Evolutionary conservation across 2,113 vertebrate genomes (phyloP), one percentile per base, ranked within the genome.

Genomic region (Numenius arquata): DNA sequence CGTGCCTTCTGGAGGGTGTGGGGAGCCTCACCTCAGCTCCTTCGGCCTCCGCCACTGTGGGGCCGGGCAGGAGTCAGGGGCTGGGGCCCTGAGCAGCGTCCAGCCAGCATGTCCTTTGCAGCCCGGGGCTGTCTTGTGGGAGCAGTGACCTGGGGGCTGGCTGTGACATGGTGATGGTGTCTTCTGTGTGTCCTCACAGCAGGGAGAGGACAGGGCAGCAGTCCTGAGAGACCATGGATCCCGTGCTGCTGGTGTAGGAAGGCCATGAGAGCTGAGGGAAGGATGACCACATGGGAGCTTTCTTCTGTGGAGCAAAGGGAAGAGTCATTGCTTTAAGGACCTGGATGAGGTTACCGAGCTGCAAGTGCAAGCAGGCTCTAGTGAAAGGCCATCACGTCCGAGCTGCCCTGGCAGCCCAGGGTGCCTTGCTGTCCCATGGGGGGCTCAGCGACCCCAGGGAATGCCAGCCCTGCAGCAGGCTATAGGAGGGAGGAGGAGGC

Each of bases 261-360:
- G 32, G 59, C 50, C 22, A 23, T 55, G 16, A 27, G 6, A 55
- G 48, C 66, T 52, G 40, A 32, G n/a, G 72, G 58, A 70, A 65
- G 40, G 21, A 50, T 2, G 11, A 26, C 30, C 34, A 5, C 0
- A 0, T 1, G 4, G 27, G 6, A 3, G 1, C 50, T 72, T 84
- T 52, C 6, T n/a, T 79, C 34, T 74, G 25, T 62, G 26, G 32
- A 65, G 73, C 27, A 30, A 36, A 65, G 32, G n/a, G 68, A 55
- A 38, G 25, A 50, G 25, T 73, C 23, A 5, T 32, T 78, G 77
- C 53, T 47, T 55, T 78, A 36, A 81, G 65, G 40, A 48, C 15
- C 18, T 50, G 62, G 41, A 12, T 5, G 18, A 79, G 76, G 30
- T 62, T 43, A 66, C 5, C 68, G 36, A 81, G 43, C 59, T 90